A percentile compares a stretch with the other conserved stretches of the same genome.
These are phyloP conservation scores for Sebastes elongatus DNA, from an alignment of 2,797 vertebrate species.

Conservation along the genomic window DNA sequence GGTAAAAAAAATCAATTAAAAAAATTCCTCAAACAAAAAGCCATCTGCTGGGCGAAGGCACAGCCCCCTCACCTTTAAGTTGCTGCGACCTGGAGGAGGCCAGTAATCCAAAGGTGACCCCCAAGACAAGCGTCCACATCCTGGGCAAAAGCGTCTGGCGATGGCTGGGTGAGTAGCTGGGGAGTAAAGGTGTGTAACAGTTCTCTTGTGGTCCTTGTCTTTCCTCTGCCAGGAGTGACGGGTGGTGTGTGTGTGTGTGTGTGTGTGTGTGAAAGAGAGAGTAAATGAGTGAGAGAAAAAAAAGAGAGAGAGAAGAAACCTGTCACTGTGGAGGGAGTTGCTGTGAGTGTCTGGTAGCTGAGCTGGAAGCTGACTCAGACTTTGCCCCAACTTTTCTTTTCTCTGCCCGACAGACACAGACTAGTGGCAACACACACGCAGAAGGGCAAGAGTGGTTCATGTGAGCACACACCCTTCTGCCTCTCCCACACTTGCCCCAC, in stretches of 20 bases:
- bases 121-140: constrained; percentile 80
- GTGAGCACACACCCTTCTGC: constrained; percentile 82
- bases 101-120: constrained; percentile 80
- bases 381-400: constrained; percentile 78
- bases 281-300: constrained; percentile 28
- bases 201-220: constrained; percentile 69
- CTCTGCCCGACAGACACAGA: constrained; percentile 60
- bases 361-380: constrained; percentile 64
- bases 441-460: constrained; percentile 77
- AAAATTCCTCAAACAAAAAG: constrained; percentile 50
- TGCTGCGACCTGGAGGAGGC: constrained; percentile 67
- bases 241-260: constrained; percentile 32
- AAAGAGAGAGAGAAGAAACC: constrained; percentile 23
- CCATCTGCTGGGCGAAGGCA: constrained; percentile 13
- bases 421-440: constrained; percentile 65
- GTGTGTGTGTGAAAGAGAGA: not conserved
- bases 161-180: constrained; percentile 59
- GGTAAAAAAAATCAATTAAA: not conserved
- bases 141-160: constrained; percentile 48
- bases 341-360: constrained; percentile 56
- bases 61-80: constrained; percentile 73
- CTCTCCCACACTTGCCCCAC: constrained; percentile 75
- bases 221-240: constrained; percentile 69
- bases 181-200: constrained; percentile 65
- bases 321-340: constrained; percentile 51